Conservation (phyloP, 1,140 invertebrate species). For the Akabosia matsudoensis region DNA sequence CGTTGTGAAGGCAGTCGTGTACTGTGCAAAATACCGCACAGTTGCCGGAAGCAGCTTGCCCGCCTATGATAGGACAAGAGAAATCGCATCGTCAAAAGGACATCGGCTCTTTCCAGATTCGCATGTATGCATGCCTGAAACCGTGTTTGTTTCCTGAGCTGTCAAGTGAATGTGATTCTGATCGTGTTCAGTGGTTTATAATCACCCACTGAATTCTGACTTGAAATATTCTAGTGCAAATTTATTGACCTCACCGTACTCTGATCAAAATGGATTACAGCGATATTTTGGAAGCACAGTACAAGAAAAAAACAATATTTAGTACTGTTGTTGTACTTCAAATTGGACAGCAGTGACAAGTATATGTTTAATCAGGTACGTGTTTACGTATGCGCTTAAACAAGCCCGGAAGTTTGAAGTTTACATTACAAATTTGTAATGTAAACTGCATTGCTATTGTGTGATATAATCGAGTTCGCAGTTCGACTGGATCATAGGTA, state of each 20-base stretch:
- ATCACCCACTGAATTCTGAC: not conserved
- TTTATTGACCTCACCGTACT: too few relatives aligned
- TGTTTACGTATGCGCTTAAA: too few relatives aligned
- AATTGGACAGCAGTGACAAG: slow-evolving; percentile 2
- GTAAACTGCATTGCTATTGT: too few relatives aligned
- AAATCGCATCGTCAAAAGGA: not conserved
- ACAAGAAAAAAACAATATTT: slow-evolving; percentile 12
- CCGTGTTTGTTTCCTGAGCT: not conserved
- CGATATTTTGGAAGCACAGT: slow-evolving; percentile 12
- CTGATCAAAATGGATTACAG: slow-evolving; percentile 19
- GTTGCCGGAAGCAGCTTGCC: not conserved
- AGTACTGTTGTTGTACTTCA: not conserved
- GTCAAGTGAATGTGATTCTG: too few relatives aligned
- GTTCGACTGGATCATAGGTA: too few relatives aligned
- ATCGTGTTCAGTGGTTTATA: not conserved
- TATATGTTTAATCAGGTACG: too few relatives aligned
- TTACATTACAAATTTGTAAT: too few relatives aligned
- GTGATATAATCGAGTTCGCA: too few relatives aligned
- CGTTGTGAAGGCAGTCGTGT: not conserved
- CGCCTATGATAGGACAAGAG: not conserved
- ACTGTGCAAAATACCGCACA: not conserved
- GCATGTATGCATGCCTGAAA: not conserved
- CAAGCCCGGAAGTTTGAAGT: too few relatives aligned
- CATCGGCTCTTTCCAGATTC: not conserved
- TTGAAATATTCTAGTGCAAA: too few relatives aligned